Evolutionary conservation across 2,888 invertebrate species (phyloP).

Genomic region (Heteromurus nitidus): DNA sequence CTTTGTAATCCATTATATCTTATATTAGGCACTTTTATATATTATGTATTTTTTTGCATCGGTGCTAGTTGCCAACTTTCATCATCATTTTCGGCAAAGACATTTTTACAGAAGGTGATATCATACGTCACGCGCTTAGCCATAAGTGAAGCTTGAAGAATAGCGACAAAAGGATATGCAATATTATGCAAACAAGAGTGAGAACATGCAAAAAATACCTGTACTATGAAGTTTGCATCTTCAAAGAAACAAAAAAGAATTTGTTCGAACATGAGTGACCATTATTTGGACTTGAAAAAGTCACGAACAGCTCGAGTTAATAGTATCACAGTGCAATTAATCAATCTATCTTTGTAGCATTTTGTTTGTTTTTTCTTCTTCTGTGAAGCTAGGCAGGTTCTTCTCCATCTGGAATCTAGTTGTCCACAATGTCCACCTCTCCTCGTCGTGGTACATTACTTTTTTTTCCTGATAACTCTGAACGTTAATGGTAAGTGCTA

Average conservation of each 20-base stretch:
- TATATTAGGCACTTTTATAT: not conserved
- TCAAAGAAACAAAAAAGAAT: not conserved
- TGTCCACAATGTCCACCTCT: constrained; percentile 11
- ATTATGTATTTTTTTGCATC: not conserved
- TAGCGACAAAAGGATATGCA: constrained; percentile 23
- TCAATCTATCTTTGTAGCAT: constrained; percentile 58
- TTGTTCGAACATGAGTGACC: not conserved
- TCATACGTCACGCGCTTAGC: constrained; percentile 44
- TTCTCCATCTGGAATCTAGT: constrained; percentile 56
- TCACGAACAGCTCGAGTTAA: constrained; percentile 65
- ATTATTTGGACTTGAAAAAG: constrained; percentile 45
- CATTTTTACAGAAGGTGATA: not conserved
- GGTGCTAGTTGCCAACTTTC: constrained; percentile 30
- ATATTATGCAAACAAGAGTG: not conserved
- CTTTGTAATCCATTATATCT: constrained; percentile 35
- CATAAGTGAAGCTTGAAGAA: not conserved
- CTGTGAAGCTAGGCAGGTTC: constrained; percentile 32
- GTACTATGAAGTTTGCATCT: too few relatives aligned
- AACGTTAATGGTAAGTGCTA: constrained; percentile 62
- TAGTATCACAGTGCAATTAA: constrained; percentile 64
- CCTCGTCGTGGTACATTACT: constrained; percentile 50
- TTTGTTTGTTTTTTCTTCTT: constrained; percentile 39
- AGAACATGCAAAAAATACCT: constrained; percentile 21
- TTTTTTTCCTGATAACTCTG: constrained; percentile 48
- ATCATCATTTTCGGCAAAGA: constrained; percentile 9